These are phyloP conservation scores for Rotaria sp. DNA, from an alignment of 2,888 invertebrate genomes.

Conservation along the genomic window DNA sequence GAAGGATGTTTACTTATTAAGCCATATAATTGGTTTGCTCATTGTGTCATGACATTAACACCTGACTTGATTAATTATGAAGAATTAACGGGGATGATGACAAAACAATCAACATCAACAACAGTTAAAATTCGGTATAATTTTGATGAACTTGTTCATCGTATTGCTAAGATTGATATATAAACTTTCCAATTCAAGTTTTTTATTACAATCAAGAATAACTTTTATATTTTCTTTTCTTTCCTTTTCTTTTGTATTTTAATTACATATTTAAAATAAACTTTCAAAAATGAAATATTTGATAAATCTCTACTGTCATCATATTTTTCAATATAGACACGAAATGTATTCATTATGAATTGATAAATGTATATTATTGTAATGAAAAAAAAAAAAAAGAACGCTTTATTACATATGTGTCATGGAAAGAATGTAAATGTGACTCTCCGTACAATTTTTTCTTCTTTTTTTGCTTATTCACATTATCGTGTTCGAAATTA, in stretches of 20 bases:
- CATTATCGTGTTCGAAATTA: neutral
- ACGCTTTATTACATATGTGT: neutral
- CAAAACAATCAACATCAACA: neutral
- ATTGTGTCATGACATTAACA: conserved; percentile 22
- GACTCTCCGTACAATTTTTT: neutral
- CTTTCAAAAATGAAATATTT: neutral
- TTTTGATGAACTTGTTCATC: conserved; percentile 17
- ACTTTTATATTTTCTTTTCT: no score
- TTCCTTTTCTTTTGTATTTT: neutral
- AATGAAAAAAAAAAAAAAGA: neutral
- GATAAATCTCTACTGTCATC: neutral
- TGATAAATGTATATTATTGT: neutral
- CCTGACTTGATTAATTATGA: conserved; percentile 13
- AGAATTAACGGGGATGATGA: neutral
- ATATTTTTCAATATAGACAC: neutral
- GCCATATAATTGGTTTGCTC: conserved; percentile 24
- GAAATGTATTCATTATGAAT: neutral
- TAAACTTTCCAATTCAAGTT: neutral
- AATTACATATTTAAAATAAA: neutral
- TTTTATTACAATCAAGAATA: neutral
- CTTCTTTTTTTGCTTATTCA: neutral
- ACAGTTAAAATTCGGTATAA: neutral
- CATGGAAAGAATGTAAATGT: neutral
- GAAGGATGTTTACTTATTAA: conserved; percentile 12
- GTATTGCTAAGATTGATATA: conserved; percentile 5